Evolutionary conservation across 2,888 invertebrate genomes (phyloP), one percentile per base, ranked within the genome.

Genomic region (Pandemis heparana): DNA sequence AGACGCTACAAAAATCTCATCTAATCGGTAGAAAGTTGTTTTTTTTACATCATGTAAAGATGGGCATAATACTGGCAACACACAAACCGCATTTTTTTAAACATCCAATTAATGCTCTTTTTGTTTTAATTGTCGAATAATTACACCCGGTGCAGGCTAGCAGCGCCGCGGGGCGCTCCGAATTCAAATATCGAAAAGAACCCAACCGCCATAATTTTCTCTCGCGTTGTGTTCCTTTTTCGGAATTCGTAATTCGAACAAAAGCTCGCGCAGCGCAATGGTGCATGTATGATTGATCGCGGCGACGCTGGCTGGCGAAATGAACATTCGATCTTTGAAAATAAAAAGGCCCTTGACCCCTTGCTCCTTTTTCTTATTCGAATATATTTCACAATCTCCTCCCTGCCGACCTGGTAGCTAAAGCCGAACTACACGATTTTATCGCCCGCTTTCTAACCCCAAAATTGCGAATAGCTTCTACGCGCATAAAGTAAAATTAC

Each of bases 221-320:
- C 86, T 84, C 85, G 86, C 85, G 85, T 86, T 87, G 83, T 89
- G 87, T 91, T 91, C 91, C 86, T 92, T 92, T 92, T 93, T 92
- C 85, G 87, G 89, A 91, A 91, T 92, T 89, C 88, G 92, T 91
- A 91, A 91, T 90, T 90, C 89, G 90, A 91, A 93, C 92, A 92
- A 94, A 92, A 92, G 92, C 91, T 84, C 86, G 88, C 88, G 85
- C 89, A 83, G 88, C 87, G 91, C 94, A 92, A 92, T 92, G 93
- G 92, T 89, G 93, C 94, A 92, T 92, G 89, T 89, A 91, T 94
- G 94, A 94, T 94, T 92, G 94, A 94, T 94, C 90, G 92, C 89
- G 88, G 83, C 89, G 87, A 87, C 80, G 81, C 83, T 79, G 77
- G 81, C 83, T 79, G 77, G 77, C 82, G 81, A 84, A 85, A 84